A percentile compares a stretch with the other conserved stretches of the same genome.
These are phyloP conservation scores for Clepsis dumicolana DNA, from an alignment of 2,888 invertebrate species.

Conservation along the genomic window DNA sequence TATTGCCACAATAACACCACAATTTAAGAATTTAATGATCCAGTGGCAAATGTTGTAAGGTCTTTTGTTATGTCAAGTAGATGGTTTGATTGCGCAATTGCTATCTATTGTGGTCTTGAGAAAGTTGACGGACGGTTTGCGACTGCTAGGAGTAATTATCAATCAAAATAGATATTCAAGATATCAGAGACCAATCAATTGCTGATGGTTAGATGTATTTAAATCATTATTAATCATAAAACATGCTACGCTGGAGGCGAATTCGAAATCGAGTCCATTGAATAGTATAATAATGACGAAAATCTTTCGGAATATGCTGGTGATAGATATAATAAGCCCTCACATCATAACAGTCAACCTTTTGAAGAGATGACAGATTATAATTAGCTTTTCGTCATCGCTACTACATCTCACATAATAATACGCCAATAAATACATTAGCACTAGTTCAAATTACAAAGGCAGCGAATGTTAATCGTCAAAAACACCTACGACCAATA, in stretches of 20 bases:
- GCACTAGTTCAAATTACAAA: conserved; percentile 56
- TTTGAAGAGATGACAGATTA: not conserved
- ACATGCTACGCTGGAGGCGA: not conserved
- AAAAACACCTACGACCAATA: conserved; percentile 67
- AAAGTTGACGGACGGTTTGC: conserved; percentile 30
- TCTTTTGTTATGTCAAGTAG: conserved; percentile 15
- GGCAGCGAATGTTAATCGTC: conserved; percentile 54
- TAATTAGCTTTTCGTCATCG: not conserved
- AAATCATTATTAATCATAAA: conserved; percentile 12
- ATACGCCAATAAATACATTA: conserved; percentile 62
- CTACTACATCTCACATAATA: not conserved
- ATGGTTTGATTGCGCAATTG: conserved; percentile 21
- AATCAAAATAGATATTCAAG: conserved; percentile 18
- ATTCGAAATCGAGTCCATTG: not conserved
- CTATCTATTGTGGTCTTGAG: conserved; percentile 8
- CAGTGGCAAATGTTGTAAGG: conserved; percentile 11
- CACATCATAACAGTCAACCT: not conserved
- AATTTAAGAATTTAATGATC: conserved; percentile 38
- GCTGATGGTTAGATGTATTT: conserved; percentile 6
- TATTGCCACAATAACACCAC: conserved; percentile 26
- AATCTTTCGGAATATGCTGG: not conserved
- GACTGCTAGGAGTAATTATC: conserved; percentile 18
- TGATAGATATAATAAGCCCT: not conserved
- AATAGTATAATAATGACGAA: not conserved
- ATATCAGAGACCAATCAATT: conserved; percentile 1